A percentile compares a stretch with the other conserved stretches of the same genome.
Conservation (phyloP, 2,888 invertebrate genomes). For the Microctonus aethiopoides region DNA sequence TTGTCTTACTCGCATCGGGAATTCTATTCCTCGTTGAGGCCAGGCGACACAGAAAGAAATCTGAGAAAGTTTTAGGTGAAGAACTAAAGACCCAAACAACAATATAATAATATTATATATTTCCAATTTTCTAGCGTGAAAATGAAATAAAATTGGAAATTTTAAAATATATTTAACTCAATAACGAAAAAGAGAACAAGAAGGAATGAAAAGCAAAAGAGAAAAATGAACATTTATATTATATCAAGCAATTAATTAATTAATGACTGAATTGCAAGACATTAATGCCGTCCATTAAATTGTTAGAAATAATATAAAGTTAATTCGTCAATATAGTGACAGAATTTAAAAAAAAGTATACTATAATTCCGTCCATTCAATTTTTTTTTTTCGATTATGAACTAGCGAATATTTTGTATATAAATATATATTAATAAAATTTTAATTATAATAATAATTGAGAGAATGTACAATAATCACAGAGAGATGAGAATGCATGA, state of each 20-base stretch:
- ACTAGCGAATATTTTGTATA: background rate
- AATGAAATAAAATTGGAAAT: background rate
- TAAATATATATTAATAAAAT: too few species aligned
- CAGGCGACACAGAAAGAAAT: slow-evolving; percentile 78
- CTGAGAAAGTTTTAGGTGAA: slow-evolving; percentile 78
- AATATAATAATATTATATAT: slow-evolving; percentile 69
- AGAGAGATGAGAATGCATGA: background rate
- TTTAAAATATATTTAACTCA: background rate
- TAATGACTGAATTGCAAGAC: background rate
- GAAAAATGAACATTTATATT: background rate
- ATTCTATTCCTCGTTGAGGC: slow-evolving; percentile 86
- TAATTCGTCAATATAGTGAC: too few species aligned
- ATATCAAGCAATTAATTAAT: background rate
- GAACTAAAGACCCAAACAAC: slow-evolving; percentile 79
- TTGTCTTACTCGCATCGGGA: slow-evolving; percentile 81
- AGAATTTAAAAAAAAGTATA: too few species aligned
- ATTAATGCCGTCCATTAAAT: background rate
- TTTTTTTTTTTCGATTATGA: too few species aligned
- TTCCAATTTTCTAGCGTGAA: background rate
- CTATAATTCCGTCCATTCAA: too few species aligned
- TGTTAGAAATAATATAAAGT: too few species aligned
- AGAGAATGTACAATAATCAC: background rate
- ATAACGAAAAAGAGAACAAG: background rate
- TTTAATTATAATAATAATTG: background rate
- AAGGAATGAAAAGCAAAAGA: background rate